Base-by-base conservation (phyloP, 2,888 invertebrate species). In the Idaea aversata region DNA sequence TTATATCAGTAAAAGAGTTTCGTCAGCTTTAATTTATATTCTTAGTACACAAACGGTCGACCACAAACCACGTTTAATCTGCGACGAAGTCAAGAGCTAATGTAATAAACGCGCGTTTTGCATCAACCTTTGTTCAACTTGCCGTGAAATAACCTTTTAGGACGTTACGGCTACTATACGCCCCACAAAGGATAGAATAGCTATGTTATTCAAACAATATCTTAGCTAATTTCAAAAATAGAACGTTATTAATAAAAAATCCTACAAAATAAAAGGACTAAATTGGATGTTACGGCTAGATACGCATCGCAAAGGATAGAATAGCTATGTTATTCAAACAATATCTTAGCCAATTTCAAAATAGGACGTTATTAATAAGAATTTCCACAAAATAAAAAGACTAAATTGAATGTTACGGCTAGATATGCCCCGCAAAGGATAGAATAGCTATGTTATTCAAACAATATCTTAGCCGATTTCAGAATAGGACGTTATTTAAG, bases 61-160 rank as follows among this genome's bases (percentile, higher is more conserved):
- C 4, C 36, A 47, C 47, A 47, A 47, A 47, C 47, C 10, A 47
- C 47, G 47, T 47, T 47, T 6, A 47, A 13, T 47, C 10, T 47
- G 47, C 47, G 13, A 10, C 0, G 13, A 47, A 62, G 64, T 36
- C 68, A 47, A 62, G 61, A 62, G 64, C 62, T 65, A 69, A 58
- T 62, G 63, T 67, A 65, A 67, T 25, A 25, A 69, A 70, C 70
- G 62, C 67, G 67, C 66, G 73, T 74, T 75, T 75, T 70, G 70
- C 77, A 72, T 71, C 71, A 65, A 62, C 72, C 69, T 72, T 69
- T 76, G 77, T 75, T 77, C 72, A 77, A 73, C 73, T 71, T 60
- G 61, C 72, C 74, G 75, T 76, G 75, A 77, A 78, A 78, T 77
- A 69, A 70, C 70, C 71, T 71, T 75, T 78, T 77, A 77, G 75